Conservation (phyloP, 2,888 invertebrate genomes). For the Macrosiphum euphorbiae region DNA sequence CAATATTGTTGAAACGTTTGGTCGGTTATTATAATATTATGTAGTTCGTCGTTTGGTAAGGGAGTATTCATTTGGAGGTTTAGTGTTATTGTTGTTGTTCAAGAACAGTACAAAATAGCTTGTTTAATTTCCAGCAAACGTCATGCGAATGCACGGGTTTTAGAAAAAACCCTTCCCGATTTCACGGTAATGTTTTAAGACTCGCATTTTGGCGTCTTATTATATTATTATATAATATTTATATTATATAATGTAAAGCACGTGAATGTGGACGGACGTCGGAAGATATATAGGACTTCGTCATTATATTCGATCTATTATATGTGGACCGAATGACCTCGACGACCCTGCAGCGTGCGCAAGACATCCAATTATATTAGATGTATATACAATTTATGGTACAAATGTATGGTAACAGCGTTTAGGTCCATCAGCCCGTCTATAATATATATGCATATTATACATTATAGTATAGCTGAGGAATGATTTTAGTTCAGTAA, state of each 20-base stretch:
- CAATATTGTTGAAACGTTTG: background rate
- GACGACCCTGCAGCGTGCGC: background rate
- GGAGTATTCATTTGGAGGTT: background rate
- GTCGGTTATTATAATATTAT: background rate
- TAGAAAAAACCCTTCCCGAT: background rate
- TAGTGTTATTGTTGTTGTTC: background rate
- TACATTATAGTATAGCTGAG: background rate
- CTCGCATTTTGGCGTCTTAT: background rate
- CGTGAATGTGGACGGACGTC: background rate
- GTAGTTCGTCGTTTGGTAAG: background rate
- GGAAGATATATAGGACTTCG: background rate
- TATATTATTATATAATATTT: background rate
- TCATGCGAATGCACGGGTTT: background rate
- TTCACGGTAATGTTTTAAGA: background rate
- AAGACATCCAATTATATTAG: background rate
- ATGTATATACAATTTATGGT: background rate
- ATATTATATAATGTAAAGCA: background rate
- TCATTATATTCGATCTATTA: background rate
- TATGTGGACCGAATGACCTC: background rate
- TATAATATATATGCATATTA: background rate
- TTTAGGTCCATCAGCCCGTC: background rate
- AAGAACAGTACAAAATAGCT: background rate
- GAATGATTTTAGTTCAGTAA: constrained; percentile 6
- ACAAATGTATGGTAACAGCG: background rate
- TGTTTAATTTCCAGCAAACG: background rate